Evolutionary conservation across 2,888 invertebrate species (phyloP).

Genomic region (Nipponacmea schrenckii): DNA sequence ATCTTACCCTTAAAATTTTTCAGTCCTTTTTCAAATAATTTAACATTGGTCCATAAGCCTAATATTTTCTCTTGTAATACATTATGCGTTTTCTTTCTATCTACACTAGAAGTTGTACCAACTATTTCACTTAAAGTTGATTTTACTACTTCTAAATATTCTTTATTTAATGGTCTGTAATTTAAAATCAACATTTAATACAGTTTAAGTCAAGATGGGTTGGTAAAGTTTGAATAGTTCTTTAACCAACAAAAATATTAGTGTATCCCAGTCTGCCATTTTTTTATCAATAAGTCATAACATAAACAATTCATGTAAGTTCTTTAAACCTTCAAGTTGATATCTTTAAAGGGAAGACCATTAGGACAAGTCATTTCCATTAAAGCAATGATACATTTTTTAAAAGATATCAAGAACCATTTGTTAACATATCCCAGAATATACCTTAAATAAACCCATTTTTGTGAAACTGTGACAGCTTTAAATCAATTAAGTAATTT

Average conservation of each 20-base stretch:
- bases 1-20: slow-evolving; percentile 64
- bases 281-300: no score
- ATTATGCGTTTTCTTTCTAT: slow-evolving; percentile 79
- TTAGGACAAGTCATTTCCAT: no score
- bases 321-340: no score
- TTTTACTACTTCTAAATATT: slow-evolving; percentile 75
- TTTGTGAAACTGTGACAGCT: no score
- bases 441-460: no score
- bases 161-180: slow-evolving; percentile 59
- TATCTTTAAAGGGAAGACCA: no score
- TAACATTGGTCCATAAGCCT: slow-evolving; percentile 71
- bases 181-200: background rate
- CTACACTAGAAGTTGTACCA: slow-evolving; percentile 76
- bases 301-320: no score
- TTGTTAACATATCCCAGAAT: no score
- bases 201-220: background rate
- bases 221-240: background rate
- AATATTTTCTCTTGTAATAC: slow-evolving; percentile 86
- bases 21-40: slow-evolving; percentile 68
- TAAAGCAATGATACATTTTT: no score
- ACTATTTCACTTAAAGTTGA: slow-evolving; percentile 80
- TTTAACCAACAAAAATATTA: background rate
- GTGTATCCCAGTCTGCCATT: no score
- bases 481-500: slow-evolving; percentile 32
- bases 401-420: no score